A percentile compares a stretch with the other conserved stretches of the same genome.
Evolutionary conservation across 2,888 invertebrate species (phyloP).

Genomic region (Coelogynopora nodosa): DNA sequence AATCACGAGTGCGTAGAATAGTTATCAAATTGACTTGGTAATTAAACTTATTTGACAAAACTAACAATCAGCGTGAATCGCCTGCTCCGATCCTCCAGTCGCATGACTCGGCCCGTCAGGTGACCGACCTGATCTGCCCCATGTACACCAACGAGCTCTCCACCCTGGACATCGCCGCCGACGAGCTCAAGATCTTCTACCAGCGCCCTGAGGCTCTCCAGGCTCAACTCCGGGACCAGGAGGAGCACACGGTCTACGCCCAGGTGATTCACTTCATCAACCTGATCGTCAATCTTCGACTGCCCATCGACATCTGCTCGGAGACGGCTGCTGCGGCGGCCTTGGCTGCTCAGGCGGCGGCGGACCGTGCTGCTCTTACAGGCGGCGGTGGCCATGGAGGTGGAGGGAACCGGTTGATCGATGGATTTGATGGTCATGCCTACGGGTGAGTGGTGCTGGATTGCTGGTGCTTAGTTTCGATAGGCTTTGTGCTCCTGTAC

Average conservation of each 20-base stretch:
- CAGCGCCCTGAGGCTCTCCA: slow-evolving; percentile 10
- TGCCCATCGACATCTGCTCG: slow-evolving; percentile 31
- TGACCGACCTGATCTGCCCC: not conserved
- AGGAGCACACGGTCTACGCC: slow-evolving; percentile 42
- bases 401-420: no score
- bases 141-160: slow-evolving; percentile 34
- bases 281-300: slow-evolving; percentile 42
- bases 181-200: slow-evolving; percentile 34
- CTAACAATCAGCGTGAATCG: no score
- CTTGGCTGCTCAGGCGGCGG: no score
- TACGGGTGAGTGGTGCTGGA: not conserved
- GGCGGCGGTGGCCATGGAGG: no score
- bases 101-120: not conserved
- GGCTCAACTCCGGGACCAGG: slow-evolving; percentile 33
- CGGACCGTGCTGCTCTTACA: no score
- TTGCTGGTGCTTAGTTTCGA: no score
- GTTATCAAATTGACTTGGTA: no score
- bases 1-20: no score
- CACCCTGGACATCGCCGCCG: slow-evolving; percentile 39
- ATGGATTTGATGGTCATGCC: not conserved
- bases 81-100: no score
- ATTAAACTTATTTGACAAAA: no score
- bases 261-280: slow-evolving; percentile 43
- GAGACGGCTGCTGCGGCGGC: no score
- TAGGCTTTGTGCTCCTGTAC: no score